Evolutionary conservation across 2,888 invertebrate species (phyloP), one percentile per base, ranked within the genome.

Genomic region (Stratiomys singularior): DNA sequence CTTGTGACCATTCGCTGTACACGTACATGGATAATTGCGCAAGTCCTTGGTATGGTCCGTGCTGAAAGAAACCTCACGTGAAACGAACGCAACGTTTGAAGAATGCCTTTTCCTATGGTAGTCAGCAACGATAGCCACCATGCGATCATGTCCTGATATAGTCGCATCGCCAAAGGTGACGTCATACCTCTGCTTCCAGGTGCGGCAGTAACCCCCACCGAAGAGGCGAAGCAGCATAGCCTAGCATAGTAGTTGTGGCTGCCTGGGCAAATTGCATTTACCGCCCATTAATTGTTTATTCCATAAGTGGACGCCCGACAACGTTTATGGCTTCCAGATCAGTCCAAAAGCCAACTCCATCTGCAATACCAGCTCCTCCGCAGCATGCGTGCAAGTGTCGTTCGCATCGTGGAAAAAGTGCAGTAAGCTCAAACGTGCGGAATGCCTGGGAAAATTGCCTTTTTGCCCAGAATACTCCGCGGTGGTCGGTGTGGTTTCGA

Each of bases 391-490:
- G 18, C 18, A 4, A 15, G 15, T 13, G 15, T 52, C 15, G 52
- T 52, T 52, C 52, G 52, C 3, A 4, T 9, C 2, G 28, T 25
- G 23, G 23, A 63, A 60, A 63, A 63, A 25, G 63, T 63, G 63
- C 28, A 63, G 28, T 28, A 3, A 63, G 63, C 28, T 13, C 27
- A 28, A 11, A 21, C 21, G 23, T 21, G 21, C 25, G n/a, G 71
- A 72, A 72, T 72, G 71, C 71, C 52, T 72, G 71, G 71, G 71
- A 72, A 72, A 72, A 72, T 72, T 72, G 28, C 23, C 56, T 72
- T 72, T 72, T 72, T 72, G 28, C 56, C 1, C 15, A 1, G 28
- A 28, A n/a, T 15, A 46, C 21, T 72, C 47, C 28, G 46, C 71
- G 71, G 71, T 72, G 71, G 71, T 72, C 71, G 18, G 71, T 9